Evolutionary conservation across 2,888 invertebrate genomes (phyloP).

Genomic region (Protophormia terraenovae): DNA sequence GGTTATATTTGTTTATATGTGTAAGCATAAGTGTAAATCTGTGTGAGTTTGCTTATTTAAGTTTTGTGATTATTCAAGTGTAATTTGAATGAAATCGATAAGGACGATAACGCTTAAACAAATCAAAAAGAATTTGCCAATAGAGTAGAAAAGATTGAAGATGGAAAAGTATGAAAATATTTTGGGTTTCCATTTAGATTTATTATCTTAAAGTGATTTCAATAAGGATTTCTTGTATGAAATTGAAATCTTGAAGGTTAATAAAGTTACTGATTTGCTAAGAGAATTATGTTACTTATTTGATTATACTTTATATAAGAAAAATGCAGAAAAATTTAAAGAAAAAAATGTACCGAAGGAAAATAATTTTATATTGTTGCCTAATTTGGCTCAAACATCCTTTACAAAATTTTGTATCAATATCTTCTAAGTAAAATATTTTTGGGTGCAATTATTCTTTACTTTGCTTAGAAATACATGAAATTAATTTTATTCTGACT

Average conservation of each 20-base stretch:
- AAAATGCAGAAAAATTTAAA: too few relatives aligned
- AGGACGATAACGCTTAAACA: conserved; percentile 11
- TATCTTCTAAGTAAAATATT: too few relatives aligned
- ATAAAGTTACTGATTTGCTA: background rate
- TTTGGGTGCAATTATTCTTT: too few relatives aligned
- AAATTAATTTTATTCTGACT: too few relatives aligned
- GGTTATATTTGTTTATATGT: background rate
- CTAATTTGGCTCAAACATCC: too few relatives aligned
- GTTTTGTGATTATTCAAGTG: background rate
- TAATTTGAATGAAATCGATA: conserved; percentile 9
- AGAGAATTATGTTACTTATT: too few relatives aligned
- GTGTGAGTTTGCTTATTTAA: conserved; percentile 34
- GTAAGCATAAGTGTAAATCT: background rate
- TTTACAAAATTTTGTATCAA: too few relatives aligned
- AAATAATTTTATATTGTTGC: too few relatives aligned
- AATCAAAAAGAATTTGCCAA: conserved; percentile 22
- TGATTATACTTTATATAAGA: too few relatives aligned
- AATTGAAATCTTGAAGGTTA: background rate
- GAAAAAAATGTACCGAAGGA: too few relatives aligned
- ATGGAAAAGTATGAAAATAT: background rate
- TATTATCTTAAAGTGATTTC: background rate
- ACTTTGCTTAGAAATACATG: too few relatives aligned
- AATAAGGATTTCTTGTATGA: background rate
- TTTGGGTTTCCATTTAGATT: background rate
- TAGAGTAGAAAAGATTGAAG: background rate